Conservation (phyloP, 2,113 vertebrate genomes). For the Tylochromis polylepis region DNA sequence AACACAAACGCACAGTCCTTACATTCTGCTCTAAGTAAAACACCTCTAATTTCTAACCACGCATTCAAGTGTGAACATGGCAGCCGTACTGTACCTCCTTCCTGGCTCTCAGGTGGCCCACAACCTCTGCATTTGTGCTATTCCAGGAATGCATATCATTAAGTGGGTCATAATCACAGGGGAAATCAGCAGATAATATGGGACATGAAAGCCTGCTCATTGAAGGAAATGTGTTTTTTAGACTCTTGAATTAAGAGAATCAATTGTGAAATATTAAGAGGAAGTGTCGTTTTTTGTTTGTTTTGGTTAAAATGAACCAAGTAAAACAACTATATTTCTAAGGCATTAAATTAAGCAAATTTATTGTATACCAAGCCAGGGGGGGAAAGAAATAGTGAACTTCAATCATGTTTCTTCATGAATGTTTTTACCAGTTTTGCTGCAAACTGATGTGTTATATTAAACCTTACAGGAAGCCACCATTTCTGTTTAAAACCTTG, state of each 20-base stretch:
- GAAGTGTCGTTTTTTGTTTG: neutral
- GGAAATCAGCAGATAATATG: slow-evolving; percentile 45
- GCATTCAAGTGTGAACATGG: neutral
- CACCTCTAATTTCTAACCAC: neutral
- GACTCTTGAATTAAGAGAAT: neutral
- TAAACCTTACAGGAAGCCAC: neutral
- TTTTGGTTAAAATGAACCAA: neutral
- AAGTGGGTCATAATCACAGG: slow-evolving; percentile 59
- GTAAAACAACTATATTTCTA: neutral
- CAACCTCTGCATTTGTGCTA: slow-evolving; percentile 33
- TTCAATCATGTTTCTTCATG: neutral
- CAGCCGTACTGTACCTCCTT: neutral
- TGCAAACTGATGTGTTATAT: neutral
- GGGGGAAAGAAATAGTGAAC: too few relatives aligned
- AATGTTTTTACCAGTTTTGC: neutral
- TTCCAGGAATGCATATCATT: slow-evolving; percentile 63
- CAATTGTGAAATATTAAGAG: neutral
- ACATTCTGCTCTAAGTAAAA: neutral
- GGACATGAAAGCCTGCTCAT: slow-evolving; percentile 11
- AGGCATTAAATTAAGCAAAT: neutral
- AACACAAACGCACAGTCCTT: neutral
- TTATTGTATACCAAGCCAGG: too few relatives aligned
- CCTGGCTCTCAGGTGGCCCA: slow-evolving; percentile 28
- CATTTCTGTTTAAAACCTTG: neutral
- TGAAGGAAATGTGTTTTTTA: neutral